Evolutionary conservation across 2,113 vertebrate species (phyloP).

Genomic region (Upupa epops): DNA sequence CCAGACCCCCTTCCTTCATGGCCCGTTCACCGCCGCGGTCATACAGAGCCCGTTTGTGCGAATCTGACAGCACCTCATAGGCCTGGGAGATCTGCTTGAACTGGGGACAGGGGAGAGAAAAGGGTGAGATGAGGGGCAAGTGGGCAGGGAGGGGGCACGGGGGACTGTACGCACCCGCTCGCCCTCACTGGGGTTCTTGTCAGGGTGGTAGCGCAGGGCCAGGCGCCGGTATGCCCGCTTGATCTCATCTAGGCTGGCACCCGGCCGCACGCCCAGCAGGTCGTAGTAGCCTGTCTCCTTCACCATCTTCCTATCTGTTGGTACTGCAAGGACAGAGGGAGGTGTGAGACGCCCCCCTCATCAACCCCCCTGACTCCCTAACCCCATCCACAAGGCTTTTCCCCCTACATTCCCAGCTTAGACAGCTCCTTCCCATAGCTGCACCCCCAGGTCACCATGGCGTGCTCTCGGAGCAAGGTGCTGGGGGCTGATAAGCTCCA

Average conservation of each 20-base stretch:
- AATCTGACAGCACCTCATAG: slow-evolving; percentile 67
- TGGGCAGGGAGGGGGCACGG: accelerated
- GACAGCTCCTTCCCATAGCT: too few relatives aligned
- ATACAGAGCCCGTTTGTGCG: slow-evolving; percentile 60
- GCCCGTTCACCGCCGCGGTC: slow-evolving; percentile 64
- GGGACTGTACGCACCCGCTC: slow-evolving; percentile 46
- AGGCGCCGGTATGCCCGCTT: slow-evolving; percentile 66
- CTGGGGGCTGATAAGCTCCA: not conserved
- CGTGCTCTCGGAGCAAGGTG: not conserved
- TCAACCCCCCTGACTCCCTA: too few relatives aligned
- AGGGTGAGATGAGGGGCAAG: not conserved
- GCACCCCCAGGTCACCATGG: too few relatives aligned
- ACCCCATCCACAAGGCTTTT: too few relatives aligned
- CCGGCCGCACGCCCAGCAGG: slow-evolving; percentile 62
- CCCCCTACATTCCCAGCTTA: too few relatives aligned
- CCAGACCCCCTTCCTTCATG: slow-evolving; percentile 52
- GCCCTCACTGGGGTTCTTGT: slow-evolving; percentile 72
- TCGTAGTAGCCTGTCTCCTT: slow-evolving; percentile 70
- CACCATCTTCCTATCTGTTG: slow-evolving; percentile 50
- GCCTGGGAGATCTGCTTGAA: slow-evolving; percentile 75
- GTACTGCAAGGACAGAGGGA: not conserved
- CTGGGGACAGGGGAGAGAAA: not conserved
- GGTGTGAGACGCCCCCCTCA: too few relatives aligned
- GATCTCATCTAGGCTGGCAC: slow-evolving; percentile 64
- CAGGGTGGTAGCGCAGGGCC: slow-evolving; percentile 67